These are phyloP conservation scores for Philypnodon macrostomus DNA, from an alignment of 2,797 vertebrate genomes.

Conservation along the genomic window DNA sequence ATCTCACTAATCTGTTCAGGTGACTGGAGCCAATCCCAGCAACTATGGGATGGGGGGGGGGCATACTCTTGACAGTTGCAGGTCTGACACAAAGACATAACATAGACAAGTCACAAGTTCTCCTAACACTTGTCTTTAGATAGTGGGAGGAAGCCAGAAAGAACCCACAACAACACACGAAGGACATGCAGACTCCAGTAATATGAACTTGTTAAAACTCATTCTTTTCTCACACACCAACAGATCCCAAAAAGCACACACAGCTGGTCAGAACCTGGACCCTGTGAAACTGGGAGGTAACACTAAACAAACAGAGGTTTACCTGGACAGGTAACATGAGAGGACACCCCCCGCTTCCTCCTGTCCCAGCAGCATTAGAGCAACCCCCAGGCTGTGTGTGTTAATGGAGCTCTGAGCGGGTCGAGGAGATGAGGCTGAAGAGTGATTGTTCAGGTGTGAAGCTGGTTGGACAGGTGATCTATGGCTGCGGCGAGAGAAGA, in stretches of 20 bases:
- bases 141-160: too few species aligned
- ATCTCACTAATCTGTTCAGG: too few species aligned
- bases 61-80: too few species aligned
- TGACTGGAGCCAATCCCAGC: too few species aligned
- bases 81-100: too few species aligned
- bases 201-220: too few species aligned
- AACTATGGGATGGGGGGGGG: too few species aligned
- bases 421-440: constrained; percentile 49
- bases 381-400: constrained; percentile 37
- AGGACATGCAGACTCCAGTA: too few species aligned
- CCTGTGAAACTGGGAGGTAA: constrained; percentile 58
- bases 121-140: too few species aligned
- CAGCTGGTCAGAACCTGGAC: constrained; percentile 54
- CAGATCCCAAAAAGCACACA: constrained; percentile 20
- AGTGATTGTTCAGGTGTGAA: constrained; percentile 75
- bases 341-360: constrained; percentile 54
- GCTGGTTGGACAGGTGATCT: constrained; percentile 58
- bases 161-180: too few species aligned
- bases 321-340: constrained; percentile 82
- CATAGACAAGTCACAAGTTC: too few species aligned
- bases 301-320: constrained; percentile 80
- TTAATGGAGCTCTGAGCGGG: constrained; percentile 56
- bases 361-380: constrained; percentile 44
- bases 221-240: not conserved
- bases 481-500: constrained; percentile 25